Evolutionary conservation across 2,113 vertebrate genomes (phyloP), one percentile per base, ranked within the genome.

Genomic region (Microcebus murinus): DNA sequence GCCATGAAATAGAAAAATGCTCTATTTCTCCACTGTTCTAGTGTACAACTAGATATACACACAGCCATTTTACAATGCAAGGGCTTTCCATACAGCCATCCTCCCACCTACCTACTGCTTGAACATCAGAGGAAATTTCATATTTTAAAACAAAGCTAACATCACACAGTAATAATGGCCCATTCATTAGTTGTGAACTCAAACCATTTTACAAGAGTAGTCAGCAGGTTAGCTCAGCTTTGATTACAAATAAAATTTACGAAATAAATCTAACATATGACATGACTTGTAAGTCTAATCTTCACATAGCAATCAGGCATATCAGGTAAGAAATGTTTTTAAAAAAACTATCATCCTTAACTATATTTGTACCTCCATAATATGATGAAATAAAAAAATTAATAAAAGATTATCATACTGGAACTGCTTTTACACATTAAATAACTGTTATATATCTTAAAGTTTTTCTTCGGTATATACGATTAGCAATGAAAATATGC

Each of bases 191-290:
- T 15, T 59, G 12, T 34, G 50, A 73, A 6, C 14, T 84, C 13
- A 42, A 34, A 23, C 1, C 31, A n/a, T 61, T 70, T 83, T 57
- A 57, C 57, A 39, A 57, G 9, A 83, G 5, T 14, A 84, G 1
- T n/a, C 61, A 8, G 11, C 61, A 8, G 11, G 6, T 76, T 29
- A 96, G 3, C 36, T 95, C 15, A 71, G 29, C 23, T 84, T 93
- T 87, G 31, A 83, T 21, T 91, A 45, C 20, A 90, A 77, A 73
- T 94, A 67, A 88, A 88, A 70, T 9, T 76, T 45, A 67, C 71
- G 81, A 59, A 74, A 18, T 79, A 87, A 86, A 73, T 85, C 20
- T 13, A 4, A 74, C 23, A 67, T 39, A 91, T 11, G 15, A 82
- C 91, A 27, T 80, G 14, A 59, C 9, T 42, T 36, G 5, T 36